Conservation (phyloP, 92 coral and sea anemone genomes). For the Porites divaricata region DNA sequence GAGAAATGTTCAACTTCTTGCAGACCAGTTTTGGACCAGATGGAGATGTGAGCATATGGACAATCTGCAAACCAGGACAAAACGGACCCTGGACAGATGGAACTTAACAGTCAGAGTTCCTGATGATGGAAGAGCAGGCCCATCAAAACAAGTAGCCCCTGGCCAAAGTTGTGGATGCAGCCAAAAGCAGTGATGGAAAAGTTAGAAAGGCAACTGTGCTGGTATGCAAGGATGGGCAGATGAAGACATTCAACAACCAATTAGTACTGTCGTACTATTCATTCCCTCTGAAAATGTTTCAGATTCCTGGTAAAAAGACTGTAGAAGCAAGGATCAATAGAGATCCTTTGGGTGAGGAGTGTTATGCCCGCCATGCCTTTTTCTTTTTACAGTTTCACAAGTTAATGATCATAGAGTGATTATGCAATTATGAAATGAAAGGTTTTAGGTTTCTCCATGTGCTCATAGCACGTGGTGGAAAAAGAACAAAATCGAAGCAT, state of each 20-base stretch:
- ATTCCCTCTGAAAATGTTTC: conserved; percentile 5
- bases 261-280: neutral
- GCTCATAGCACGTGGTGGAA: no score
- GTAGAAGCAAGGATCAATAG: neutral
- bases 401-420: no score
- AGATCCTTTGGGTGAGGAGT: conserved; percentile 19
- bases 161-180: conserved; percentile 27
- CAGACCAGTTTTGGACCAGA: neutral
- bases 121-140: conserved; percentile 35
- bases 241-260: conserved; percentile 12
- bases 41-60: neutral
- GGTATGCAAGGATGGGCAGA: conserved; percentile 5
- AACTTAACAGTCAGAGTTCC: conserved; percentile 34
- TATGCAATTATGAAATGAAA: no score
- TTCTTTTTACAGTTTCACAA: no score
- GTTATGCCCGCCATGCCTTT: neutral
- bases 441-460: no score
- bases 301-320: neutral
- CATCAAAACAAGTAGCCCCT: conserved; percentile 41
- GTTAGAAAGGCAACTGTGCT: conserved; percentile 35
- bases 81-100: conserved; percentile 13
- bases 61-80: conserved; percentile 19
- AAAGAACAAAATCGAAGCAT: no score
- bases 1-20: conserved; percentile 34
- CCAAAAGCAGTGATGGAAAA: conserved; percentile 25